Evolutionary conservation across 2,113 vertebrate species (phyloP).

Genomic region (Ursus arctos): DNA sequence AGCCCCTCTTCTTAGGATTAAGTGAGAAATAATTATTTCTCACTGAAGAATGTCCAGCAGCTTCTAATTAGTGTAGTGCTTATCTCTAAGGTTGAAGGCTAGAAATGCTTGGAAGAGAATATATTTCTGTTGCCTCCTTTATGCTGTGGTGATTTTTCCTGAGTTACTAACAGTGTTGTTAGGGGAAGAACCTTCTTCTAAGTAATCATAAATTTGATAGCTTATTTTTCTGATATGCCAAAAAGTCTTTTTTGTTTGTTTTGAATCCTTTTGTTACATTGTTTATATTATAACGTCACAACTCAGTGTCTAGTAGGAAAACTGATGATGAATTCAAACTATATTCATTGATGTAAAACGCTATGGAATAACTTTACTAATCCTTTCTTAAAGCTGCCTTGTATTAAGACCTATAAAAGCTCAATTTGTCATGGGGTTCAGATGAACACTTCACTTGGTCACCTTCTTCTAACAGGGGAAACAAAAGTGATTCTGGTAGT

Average conservation of each 20-base stretch:
- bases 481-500: conserved; percentile 10
- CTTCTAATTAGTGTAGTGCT: conserved; percentile 14
- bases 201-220: background rate
- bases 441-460: background rate
- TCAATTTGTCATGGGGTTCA: background rate
- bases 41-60: background rate
- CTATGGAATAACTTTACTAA: background rate
- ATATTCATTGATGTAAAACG: background rate
- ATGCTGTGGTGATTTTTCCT: background rate
- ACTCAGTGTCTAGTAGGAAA: background rate
- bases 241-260: background rate
- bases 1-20: background rate
- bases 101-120: background rate
- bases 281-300: background rate
- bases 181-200: background rate
- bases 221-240: conserved; percentile 8
- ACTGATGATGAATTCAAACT: background rate
- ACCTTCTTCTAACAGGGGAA: background rate
- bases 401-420: background rate
- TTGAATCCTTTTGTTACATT: background rate
- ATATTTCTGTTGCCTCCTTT: background rate
- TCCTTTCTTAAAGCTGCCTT: background rate
- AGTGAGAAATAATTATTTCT: background rate
- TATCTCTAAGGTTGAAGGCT: background rate
- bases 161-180: background rate